These are phyloP conservation scores for Dryobotodes eremita DNA, from an alignment of 2,888 invertebrate genomes.

Conservation along the genomic window DNA sequence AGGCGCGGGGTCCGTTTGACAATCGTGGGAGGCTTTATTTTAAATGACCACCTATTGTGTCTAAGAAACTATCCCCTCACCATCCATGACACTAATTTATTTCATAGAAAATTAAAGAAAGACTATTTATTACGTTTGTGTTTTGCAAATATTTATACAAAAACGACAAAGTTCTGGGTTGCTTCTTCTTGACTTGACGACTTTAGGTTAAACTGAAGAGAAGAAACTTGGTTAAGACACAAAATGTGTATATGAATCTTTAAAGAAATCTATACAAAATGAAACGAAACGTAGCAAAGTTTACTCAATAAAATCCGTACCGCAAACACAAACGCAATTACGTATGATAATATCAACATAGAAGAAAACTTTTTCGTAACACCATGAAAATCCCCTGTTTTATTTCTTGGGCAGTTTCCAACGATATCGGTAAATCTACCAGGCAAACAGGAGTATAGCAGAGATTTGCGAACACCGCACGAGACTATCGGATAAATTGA, in stretches of 20 bases:
- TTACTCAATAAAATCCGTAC: constrained; percentile 37
- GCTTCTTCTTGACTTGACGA: background rate
- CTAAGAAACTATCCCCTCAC: constrained; percentile 70
- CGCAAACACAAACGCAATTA: constrained; percentile 60
- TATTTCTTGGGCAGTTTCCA: constrained; percentile 81
- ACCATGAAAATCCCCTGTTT: constrained; percentile 80
- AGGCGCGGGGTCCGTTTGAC: constrained; percentile 80
- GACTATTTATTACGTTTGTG: background rate
- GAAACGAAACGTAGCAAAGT: constrained; percentile 23
- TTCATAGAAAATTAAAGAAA: constrained; percentile 17
- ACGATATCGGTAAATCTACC: constrained; percentile 86
- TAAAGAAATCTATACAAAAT: constrained; percentile 1
- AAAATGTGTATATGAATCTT: background rate
- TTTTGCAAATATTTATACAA: background rate
- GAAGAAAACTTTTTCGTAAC: constrained; percentile 66
- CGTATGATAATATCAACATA: constrained; percentile 65
- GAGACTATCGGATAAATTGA: constrained; percentile 87
- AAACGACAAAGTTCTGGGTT: too few relatives aligned
- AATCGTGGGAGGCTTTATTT: constrained; percentile 86
- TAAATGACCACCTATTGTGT: constrained; percentile 87
- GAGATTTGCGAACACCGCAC: constrained; percentile 86
- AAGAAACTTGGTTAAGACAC: background rate
- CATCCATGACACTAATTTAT: constrained; percentile 40
- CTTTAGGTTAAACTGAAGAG: background rate
- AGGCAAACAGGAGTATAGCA: constrained; percentile 86